Conservation (phyloP, 37 sponge, comb jelly and placozoan genomes). For the Theonella swinhoei region DNA sequence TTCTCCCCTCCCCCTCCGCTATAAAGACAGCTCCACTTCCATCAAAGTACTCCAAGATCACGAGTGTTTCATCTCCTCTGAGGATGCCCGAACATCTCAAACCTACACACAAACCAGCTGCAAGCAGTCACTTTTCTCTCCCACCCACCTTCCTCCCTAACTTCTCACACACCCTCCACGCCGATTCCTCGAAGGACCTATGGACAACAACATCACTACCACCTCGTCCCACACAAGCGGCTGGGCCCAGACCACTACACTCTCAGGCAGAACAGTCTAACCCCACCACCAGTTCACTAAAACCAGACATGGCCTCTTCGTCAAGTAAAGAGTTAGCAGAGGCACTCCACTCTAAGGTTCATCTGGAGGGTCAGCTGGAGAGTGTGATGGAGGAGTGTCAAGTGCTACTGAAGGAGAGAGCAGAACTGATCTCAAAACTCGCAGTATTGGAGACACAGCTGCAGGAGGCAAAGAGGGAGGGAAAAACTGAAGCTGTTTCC, state of each 20-base stretch:
- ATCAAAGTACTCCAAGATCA: not conserved
- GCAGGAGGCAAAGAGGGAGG: not conserved
- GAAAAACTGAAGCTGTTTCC: not conserved
- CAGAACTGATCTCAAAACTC: slow-evolving; percentile 53
- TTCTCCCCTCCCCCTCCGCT: not conserved
- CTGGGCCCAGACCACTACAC: no score
- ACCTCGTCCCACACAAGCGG: no score
- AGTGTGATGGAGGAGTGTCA: slow-evolving; percentile 62
- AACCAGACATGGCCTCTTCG: no score
- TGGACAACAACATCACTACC: no score
- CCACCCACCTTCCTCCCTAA: slow-evolving; percentile 1
- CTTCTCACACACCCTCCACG: slow-evolving; percentile 17
- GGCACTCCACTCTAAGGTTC: slow-evolving; percentile 29
- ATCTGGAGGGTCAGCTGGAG: slow-evolving; percentile 73
- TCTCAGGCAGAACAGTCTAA: no score
- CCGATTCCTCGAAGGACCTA: no score
- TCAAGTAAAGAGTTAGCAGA: slow-evolving; percentile 19
- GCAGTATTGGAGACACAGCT: slow-evolving; percentile 53
- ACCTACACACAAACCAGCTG: not conserved
- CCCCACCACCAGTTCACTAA: no score
- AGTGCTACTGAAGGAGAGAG: slow-evolving; percentile 48
- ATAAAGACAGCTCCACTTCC: not conserved
- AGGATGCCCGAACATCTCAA: not conserved
- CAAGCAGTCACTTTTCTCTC: not conserved
- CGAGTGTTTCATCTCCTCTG: not conserved